Percentiles rank a stretch among this genome's conserved stretches.
phyloP scores from a whole-genome alignment of 2,797 vertebrate genomes.

The Pantherophis vulpinus region DNA sequence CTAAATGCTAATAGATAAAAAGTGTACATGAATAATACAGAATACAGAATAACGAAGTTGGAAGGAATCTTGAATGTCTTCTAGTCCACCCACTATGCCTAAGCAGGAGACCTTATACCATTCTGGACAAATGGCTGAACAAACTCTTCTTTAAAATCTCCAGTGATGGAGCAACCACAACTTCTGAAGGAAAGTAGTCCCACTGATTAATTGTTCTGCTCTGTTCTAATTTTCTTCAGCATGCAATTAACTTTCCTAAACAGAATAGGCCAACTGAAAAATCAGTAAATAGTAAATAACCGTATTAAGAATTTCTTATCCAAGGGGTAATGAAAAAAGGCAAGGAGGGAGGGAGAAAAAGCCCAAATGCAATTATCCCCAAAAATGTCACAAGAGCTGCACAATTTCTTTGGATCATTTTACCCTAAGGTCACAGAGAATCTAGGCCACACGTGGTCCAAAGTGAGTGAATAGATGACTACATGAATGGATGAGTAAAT shows the following conservation, averaged over 20 bases:
- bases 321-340: background rate
- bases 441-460: constrained; percentile 39
- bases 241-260: background rate
- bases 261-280: background rate
- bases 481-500: constrained; percentile 55
- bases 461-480: constrained; percentile 26
- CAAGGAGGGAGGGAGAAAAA: background rate
- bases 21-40: background rate
- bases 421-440: background rate
- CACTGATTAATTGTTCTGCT: background rate
- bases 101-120: background rate
- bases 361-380: background rate
- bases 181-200: background rate
- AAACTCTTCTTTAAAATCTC: background rate
- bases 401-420: constrained; percentile 33
- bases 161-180: background rate
- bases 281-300: background rate
- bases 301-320: background rate
- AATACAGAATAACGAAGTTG: background rate
- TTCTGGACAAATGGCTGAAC: background rate
- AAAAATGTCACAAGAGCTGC: constrained; percentile 23
- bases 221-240: background rate
- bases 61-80: background rate
- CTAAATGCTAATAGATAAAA: background rate
- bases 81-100: background rate